phyloP scores from a whole-genome alignment of 2,888 invertebrate genomes.

The Rhabditoides inermis region DNA sequence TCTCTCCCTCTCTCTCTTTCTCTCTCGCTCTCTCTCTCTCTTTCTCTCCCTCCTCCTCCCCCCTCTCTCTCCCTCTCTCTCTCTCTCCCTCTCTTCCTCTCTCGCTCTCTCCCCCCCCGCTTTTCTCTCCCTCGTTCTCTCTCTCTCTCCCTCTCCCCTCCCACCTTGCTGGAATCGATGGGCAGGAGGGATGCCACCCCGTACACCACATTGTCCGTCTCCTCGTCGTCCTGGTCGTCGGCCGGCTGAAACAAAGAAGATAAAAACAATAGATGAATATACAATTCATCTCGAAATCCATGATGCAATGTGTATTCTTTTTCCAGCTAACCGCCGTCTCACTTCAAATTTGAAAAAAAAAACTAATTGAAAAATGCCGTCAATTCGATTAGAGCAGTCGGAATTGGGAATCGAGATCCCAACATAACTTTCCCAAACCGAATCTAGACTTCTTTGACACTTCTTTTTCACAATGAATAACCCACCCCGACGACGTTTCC shows the following conservation, averaged over 20 bases:
- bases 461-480: neutral
- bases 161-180: neutral
- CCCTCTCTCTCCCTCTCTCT: neutral
- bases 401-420: no score
- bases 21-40: no score
- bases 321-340: no score
- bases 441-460: no score
- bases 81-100: neutral
- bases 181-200: conserved; percentile 20
- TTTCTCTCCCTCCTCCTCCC: neutral
- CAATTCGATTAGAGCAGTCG: no score
- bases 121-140: neutral
- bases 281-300: no score
- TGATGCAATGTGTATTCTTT: no score
- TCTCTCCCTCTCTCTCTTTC: neutral
- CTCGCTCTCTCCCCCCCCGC: no score
- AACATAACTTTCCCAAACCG: no score
- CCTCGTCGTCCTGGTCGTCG: conserved; percentile 34
- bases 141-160: neutral
- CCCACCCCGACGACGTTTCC: conserved; percentile 21
- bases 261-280: neutral
- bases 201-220: conserved; percentile 18
- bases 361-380: no score
- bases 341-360: no score
- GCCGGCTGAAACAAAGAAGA: conserved; percentile 19